Percentiles rank a stretch among this genome's conserved stretches.
phyloP scores from a whole-genome alignment of 2,113 vertebrate species.

The Emydocephalus ijimae region DNA sequence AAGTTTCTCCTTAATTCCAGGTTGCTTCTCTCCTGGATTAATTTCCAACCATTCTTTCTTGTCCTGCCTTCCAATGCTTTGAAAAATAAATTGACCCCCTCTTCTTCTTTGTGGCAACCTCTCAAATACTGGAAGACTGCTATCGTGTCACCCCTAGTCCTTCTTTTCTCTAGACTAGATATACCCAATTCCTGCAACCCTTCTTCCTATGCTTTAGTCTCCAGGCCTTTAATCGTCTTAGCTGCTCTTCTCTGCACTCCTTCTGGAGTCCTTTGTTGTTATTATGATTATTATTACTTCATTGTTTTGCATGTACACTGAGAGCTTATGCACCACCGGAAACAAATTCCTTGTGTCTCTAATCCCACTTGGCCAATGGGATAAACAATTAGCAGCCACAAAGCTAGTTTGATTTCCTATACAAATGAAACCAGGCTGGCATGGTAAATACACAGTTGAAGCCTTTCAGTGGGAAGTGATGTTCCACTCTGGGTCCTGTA shows the following conservation, averaged over 20 bases:
- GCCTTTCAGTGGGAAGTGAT: not conserved
- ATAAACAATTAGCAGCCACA: not conserved
- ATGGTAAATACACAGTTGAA: not conserved
- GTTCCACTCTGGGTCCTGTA: not conserved
- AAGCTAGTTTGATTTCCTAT: not conserved
- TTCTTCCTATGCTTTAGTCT: too few relatives aligned
- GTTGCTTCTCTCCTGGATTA: not conserved
- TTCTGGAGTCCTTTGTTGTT: too few relatives aligned
- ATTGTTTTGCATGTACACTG: too few relatives aligned
- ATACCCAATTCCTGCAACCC: not conserved
- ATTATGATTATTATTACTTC: too few relatives aligned
- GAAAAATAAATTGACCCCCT: not conserved
- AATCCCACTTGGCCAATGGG: too few relatives aligned
- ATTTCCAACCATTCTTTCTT: not conserved
- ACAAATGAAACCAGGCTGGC: not conserved
- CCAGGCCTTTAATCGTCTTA: too few relatives aligned
- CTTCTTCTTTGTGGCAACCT: not conserved
- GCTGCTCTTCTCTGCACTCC: too few relatives aligned
- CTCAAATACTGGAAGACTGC: not conserved
- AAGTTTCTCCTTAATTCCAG: not conserved
- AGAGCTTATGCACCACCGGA: too few relatives aligned
- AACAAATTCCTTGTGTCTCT: too few relatives aligned
- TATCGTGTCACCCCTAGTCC: not conserved
- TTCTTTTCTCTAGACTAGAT: not conserved
- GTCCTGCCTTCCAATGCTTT: not conserved